Evolutionary conservation across 2,888 invertebrate genomes (phyloP), one percentile per base, ranked within the genome.

Genomic region (Meta bourneti): DNA sequence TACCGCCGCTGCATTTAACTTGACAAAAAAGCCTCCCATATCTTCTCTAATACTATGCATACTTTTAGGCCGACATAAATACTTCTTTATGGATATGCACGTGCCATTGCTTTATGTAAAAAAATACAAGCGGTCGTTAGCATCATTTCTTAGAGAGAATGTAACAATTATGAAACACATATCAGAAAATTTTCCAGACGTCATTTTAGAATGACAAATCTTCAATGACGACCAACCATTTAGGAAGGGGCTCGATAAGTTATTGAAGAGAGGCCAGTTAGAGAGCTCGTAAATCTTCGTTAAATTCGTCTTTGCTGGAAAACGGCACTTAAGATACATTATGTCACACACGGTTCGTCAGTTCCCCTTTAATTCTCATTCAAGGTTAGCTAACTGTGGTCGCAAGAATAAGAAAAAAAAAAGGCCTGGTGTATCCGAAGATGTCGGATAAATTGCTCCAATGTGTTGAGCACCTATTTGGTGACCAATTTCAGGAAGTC

Each of bases 251-350:
- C 75, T 75, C 78, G n/a, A 75, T 75, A 84, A 61, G 74, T 75
- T 75, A 84, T 75, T 84, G 84, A 75, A 84, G 74, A 75, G 54
- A 20, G 16, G 54, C 82, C 20, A 19, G 20, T 48, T 79, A 70
- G n/a, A 9, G 61, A 72, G 54, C 54, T 90, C 90, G 85, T 90
- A 90, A 90, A 90, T 90, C 90, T 85, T 90, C 85, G 90, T 90
- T 90, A 85, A 89, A 54, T 78, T 52, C 54, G 80, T 61, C 71
- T 71, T 70, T 49, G 54, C 74, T 72, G 74, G 48, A 90, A 80
- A 85, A 75, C 72, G 74, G 74, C 79, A 90, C 85, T 90, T 90
- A 85, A 90, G 84, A 48, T 20, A 51, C 70, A 78, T 71, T 75
- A 83, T 48, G 79, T 71, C 79, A 52, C 72, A 78, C 86, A 52